These are phyloP conservation scores for Trogon surrucura DNA, from an alignment of 2,113 vertebrate species.

Conservation along the genomic window DNA sequence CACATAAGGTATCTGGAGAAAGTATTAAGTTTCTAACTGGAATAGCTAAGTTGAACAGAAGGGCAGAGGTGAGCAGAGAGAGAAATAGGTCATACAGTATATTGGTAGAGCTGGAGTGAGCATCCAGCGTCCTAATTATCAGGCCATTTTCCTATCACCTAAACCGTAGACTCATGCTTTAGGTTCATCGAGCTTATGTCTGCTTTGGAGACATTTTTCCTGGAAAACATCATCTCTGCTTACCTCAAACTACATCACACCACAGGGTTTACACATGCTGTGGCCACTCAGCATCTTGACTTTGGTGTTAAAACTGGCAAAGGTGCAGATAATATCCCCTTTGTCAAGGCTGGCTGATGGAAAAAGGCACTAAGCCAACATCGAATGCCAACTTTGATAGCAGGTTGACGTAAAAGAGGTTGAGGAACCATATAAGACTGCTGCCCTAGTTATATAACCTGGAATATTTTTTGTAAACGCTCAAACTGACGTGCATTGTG, in stretches of 20 bases:
- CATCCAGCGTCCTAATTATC: neutral
- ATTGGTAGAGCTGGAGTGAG: neutral
- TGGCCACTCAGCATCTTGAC: neutral
- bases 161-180: neutral
- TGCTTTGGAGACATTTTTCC: neutral
- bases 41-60: neutral
- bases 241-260: neutral
- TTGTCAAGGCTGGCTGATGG: conserved; percentile 31
- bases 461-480: neutral
- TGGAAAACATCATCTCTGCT: neutral
- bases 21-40: neutral
- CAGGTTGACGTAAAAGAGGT: conserved; percentile 3
- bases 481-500: neutral
- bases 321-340: conserved; percentile 6
- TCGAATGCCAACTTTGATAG: conserved; percentile 47
- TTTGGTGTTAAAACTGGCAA: conserved; percentile 47
- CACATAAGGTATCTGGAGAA: neutral
- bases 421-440: neutral
- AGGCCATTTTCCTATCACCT: neutral
- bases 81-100: neutral
- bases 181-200: neutral
- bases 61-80: neutral
- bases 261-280: neutral
- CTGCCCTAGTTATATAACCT: neutral
- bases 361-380: conserved; percentile 32